Conservation (phyloP, 2,113 vertebrate genomes). For the Hippoglossus stenolepis region DNA sequence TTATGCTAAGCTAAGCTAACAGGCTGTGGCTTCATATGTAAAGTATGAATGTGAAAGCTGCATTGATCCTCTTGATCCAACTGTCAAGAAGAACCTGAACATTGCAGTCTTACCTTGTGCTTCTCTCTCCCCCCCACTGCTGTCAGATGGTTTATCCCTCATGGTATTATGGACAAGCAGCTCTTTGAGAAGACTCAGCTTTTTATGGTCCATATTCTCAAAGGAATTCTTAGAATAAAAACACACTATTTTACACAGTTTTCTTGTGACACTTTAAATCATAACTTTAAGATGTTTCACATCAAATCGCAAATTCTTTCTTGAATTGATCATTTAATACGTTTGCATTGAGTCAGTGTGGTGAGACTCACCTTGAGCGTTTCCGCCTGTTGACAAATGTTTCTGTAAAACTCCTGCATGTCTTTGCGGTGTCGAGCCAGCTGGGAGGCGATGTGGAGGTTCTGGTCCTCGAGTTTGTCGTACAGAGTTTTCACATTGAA, state of each 20-base stretch:
- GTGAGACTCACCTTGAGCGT: conserved; percentile 81
- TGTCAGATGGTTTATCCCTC: conserved; percentile 47
- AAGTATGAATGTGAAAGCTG: too few relatives aligned
- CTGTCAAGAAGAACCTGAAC: background rate
- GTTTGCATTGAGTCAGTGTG: background rate
- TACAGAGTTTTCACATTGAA: conserved; percentile 92
- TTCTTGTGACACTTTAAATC: background rate
- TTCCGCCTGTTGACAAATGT: conserved; percentile 84
- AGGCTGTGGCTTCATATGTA: too few relatives aligned
- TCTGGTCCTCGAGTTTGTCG: conserved; percentile 95
- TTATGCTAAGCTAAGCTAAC: too few relatives aligned
- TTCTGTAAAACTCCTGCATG: conserved; percentile 85
- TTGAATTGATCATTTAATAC: too few relatives aligned
- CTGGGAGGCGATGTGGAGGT: conserved; percentile 90
- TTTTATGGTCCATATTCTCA: conserved; percentile 77
- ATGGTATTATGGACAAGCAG: conserved; percentile 51
- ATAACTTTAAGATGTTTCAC: background rate
- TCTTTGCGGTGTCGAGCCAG: conserved; percentile 89
- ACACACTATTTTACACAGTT: background rate
- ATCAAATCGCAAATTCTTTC: background rate
- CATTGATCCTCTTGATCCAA: background rate
- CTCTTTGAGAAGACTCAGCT: conserved; percentile 67
- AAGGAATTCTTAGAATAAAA: conserved; percentile 81
- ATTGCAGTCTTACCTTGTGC: conserved; percentile 59
- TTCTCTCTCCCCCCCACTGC: conserved; percentile 33